A percentile compares a stretch with the other conserved stretches of the same genome.
These are phyloP conservation scores for Lochmaea capreae DNA, from an alignment of 2,888 invertebrate species.

Conservation along the genomic window DNA sequence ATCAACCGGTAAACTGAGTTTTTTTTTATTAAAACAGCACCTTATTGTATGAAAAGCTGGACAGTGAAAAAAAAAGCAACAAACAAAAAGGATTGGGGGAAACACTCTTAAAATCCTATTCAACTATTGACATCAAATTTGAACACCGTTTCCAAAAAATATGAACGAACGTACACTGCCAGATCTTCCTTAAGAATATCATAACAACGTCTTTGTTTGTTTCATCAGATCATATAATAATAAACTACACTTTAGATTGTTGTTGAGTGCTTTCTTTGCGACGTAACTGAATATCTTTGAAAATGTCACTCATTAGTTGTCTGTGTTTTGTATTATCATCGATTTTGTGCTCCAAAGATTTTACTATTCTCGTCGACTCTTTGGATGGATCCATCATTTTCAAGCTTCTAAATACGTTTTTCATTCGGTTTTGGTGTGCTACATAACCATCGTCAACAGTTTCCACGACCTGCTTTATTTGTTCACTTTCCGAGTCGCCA, in stretches of 20 bases:
- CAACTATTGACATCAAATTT: neutral
- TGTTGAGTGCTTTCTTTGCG: slow-evolving; percentile 35
- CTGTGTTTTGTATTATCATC: slow-evolving; percentile 49
- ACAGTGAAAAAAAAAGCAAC: neutral
- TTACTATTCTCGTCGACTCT: slow-evolving; percentile 34
- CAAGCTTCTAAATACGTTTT: slow-evolving; percentile 55
- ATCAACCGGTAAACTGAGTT: too few species aligned
- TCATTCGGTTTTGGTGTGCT: slow-evolving; percentile 51
- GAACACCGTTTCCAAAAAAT: neutral
- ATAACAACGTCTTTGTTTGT: neutral
- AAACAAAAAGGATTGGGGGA: neutral
- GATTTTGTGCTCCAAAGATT: slow-evolving; percentile 44
- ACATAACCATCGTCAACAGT: slow-evolving; percentile 35
- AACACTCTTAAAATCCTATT: neutral
- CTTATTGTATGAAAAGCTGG: neutral
- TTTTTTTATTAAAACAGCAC: neutral
- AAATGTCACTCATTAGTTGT: slow-evolving; percentile 49
- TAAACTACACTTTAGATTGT: slow-evolving; percentile 19
- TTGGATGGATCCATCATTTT: slow-evolving; percentile 47
- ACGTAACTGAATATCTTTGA: slow-evolving; percentile 43
- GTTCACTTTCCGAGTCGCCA: slow-evolving; percentile 8
- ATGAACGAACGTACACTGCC: neutral
- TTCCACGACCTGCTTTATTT: slow-evolving; percentile 12
- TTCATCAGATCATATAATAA: slow-evolving; percentile 1
- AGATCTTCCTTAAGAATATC: neutral